These are phyloP conservation scores for Chiloscyllium plagiosum DNA, from an alignment of 2,113 vertebrate species.

Conservation along the genomic window DNA sequence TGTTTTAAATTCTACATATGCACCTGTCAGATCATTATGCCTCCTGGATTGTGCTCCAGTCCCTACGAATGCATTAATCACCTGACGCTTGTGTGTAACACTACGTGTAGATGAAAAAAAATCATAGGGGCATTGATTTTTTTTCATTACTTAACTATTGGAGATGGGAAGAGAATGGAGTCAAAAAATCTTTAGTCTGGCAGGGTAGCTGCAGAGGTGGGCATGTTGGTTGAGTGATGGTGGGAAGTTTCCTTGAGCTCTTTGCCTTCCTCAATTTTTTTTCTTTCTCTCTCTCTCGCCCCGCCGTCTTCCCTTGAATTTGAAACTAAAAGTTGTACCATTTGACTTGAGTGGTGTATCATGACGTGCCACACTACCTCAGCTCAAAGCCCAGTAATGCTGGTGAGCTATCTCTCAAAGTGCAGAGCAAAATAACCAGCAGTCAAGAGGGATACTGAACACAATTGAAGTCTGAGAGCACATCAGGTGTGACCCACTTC, in stretches of 20 bases:
- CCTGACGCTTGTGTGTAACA: neutral
- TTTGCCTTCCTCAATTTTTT: too few relatives aligned
- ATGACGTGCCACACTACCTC: too few relatives aligned
- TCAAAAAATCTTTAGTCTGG: neutral
- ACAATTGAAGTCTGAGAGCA: neutral
- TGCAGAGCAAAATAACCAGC: neutral
- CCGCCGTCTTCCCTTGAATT: neutral
- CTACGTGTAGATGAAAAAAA: neutral
- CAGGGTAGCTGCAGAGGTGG: neutral
- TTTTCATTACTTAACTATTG: too few relatives aligned
- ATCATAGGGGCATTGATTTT: neutral
- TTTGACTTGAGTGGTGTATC: neutral
- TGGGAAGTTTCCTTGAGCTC: neutral
- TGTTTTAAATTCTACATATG: neutral
- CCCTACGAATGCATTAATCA: neutral
- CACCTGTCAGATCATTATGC: neutral
- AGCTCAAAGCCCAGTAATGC: neutral
- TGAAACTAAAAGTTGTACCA: neutral
- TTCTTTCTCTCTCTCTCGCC: neutral
- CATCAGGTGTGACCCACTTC: too few relatives aligned
- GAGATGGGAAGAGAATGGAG: neutral
- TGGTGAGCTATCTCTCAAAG: too few relatives aligned
- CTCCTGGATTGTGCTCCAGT: neutral
- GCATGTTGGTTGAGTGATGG: neutral
- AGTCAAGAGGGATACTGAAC: neutral